A percentile compares a stretch with the other conserved stretches of the same genome.
phyloP scores from a whole-genome alignment of 2,797 vertebrate species.

The Ptychadena robeensis region DNA sequence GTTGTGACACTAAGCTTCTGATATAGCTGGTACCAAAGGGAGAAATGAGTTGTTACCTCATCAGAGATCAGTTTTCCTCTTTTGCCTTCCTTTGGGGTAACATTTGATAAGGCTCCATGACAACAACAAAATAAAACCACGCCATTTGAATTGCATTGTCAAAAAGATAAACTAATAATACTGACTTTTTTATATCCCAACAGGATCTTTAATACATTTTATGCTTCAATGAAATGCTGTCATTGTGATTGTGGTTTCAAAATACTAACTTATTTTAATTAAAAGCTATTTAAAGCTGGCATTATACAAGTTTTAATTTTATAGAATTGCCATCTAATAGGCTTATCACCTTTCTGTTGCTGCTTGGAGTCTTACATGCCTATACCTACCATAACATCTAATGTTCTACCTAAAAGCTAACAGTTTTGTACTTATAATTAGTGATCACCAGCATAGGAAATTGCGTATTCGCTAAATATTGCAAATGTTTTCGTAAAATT shows the following conservation, averaged over 20 bases:
- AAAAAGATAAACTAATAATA: conserved; percentile 7
- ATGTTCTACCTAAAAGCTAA: no score
- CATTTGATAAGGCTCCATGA: conserved; percentile 19
- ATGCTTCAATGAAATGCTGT: background rate
- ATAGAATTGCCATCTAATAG: no score
- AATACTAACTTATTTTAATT: background rate
- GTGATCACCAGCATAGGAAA: no score
- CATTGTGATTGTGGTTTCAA: background rate
- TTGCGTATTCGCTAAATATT: no score
- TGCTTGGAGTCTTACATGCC: no score
- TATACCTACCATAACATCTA: no score
- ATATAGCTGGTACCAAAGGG: conserved; percentile 22
- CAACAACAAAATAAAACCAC: conserved; percentile 19
- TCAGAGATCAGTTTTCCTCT: conserved; percentile 3
- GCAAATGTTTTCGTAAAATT: no score
- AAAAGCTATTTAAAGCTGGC: background rate
- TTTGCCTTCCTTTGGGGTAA: conserved; percentile 35
- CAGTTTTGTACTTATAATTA: no score
- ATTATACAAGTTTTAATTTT: background rate
- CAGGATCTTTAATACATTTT: background rate
- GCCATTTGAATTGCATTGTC: conserved; percentile 5
- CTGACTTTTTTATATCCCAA: background rate
- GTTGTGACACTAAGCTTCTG: conserved; percentile 40
- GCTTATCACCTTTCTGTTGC: no score
- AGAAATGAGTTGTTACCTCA: conserved; percentile 11